Evolutionary conservation across 92 coral and sea anemone species (phyloP).

Genomic region (Nematostella vectensis): DNA sequence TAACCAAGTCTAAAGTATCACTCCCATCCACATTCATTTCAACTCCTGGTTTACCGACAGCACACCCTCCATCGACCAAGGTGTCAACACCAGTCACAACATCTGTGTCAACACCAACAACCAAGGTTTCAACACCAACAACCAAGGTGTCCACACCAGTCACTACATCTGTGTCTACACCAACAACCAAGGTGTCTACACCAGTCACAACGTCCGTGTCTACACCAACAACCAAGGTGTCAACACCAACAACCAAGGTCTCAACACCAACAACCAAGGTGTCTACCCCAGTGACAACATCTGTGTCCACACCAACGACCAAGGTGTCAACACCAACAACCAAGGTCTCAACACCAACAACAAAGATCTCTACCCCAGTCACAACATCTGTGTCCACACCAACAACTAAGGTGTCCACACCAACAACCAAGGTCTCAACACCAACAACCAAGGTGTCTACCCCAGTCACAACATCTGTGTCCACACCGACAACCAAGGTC

Average conservation of each 20-base stretch:
- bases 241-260: background rate
- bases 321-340: background rate
- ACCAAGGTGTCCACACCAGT: background rate
- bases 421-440: background rate
- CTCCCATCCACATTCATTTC: conserved; percentile 3
- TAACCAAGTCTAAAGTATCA: background rate
- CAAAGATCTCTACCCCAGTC: background rate
- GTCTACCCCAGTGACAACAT: background rate
- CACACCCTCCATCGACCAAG: conserved; percentile 1
- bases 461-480: background rate
- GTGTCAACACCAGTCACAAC: conserved; percentile 19
- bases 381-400: conserved; percentile 1
- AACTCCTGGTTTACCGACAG: background rate
- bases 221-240: background rate
- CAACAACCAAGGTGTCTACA: conserved; percentile 6
- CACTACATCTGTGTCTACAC: background rate
- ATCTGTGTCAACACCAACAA: conserved; percentile 3
- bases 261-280: background rate
- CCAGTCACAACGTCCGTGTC: conserved; percentile 9
- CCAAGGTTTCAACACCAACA: background rate
- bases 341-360: background rate
- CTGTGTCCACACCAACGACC: background rate
- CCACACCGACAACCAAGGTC: conserved; percentile 5
- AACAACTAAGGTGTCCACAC: background rate
- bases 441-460: too few species aligned